A percentile compares a stretch with the other conserved stretches of the same genome.
phyloP scores from a whole-genome alignment of 2,113 vertebrate genomes.

The Tonatia bakeri region DNA sequence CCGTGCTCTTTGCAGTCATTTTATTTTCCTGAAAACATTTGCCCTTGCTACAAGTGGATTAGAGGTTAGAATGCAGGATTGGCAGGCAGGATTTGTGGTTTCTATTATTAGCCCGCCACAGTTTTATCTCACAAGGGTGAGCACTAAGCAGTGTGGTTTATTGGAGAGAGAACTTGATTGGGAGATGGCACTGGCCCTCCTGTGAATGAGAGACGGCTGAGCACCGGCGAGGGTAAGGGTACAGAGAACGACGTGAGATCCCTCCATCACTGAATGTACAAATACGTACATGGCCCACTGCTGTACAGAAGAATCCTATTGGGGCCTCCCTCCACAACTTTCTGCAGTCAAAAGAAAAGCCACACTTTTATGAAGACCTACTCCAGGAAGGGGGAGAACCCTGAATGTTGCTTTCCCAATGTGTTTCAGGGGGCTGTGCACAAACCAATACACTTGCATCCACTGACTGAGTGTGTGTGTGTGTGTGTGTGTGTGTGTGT shows the following conservation, averaged over 20 bases:
- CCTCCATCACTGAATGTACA: background rate
- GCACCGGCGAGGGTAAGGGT: background rate
- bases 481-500: too few relatives aligned
- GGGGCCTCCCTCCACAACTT: background rate
- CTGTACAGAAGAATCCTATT: background rate
- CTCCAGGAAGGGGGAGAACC: background rate
- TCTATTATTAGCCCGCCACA: conserved; percentile 66
- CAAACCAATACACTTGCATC: background rate
- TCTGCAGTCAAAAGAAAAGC: background rate
- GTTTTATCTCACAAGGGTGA: conserved; percentile 45
- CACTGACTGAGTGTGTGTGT: background rate
- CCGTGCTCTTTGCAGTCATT: background rate
- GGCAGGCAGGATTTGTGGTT: conserved; percentile 63
- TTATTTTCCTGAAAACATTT: conserved; percentile 74
- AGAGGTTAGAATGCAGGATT: conserved; percentile 68
- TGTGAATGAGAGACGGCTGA: background rate
- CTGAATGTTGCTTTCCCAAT: background rate
- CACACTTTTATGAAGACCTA: background rate
- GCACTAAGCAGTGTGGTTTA: conserved; percentile 14
- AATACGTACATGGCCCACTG: background rate
- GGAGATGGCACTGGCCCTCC: background rate
- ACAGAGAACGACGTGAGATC: background rate
- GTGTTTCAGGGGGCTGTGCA: background rate
- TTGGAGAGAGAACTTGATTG: conserved; percentile 16
- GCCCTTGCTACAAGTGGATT: conserved; percentile 71